A percentile compares a stretch with the other conserved stretches of the same genome.
Evolutionary conservation across 1,140 invertebrate species (phyloP).

Genomic region (Drosophila pectinifera): DNA sequence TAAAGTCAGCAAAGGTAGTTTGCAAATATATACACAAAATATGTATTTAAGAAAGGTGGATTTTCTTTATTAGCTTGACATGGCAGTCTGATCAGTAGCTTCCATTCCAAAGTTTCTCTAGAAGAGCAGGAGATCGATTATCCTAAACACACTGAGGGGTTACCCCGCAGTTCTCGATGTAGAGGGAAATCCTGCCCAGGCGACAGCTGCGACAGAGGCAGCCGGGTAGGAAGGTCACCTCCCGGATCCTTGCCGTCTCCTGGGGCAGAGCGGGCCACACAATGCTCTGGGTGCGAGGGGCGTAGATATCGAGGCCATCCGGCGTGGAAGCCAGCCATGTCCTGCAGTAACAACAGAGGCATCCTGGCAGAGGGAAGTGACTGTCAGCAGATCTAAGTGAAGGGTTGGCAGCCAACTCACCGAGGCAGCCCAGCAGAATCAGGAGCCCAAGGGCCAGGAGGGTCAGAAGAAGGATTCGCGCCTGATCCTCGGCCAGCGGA

Average conservation of each 20-base stretch:
- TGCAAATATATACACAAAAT: neutral
- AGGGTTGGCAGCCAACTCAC: conserved; percentile 25
- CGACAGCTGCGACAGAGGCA: conserved; percentile 44
- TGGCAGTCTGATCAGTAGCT: neutral
- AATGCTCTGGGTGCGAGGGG: conserved; percentile 66
- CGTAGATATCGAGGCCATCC: conserved; percentile 55
- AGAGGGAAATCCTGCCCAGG: conserved; percentile 16
- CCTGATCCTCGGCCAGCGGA: conserved; percentile 13
- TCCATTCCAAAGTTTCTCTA: neutral
- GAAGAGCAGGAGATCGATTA: no score
- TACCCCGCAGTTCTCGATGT: conserved; percentile 30
- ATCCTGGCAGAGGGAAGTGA: conserved; percentile 27
- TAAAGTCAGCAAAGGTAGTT: no score
- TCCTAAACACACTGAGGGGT: conserved; percentile 31
- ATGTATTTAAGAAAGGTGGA: neutral
- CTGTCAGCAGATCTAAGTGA: neutral
- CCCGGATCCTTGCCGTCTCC: conserved; percentile 34
- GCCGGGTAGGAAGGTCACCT: conserved; percentile 47
- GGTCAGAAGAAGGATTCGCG: conserved; percentile 28
- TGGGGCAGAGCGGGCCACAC: conserved; percentile 62
- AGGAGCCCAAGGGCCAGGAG: conserved; percentile 20
- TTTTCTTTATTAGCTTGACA: neutral
- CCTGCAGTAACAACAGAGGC: conserved; percentile 41
- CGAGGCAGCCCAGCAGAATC: conserved; percentile 34
- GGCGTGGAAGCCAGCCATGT: conserved; percentile 2